A percentile compares a stretch with the other conserved stretches of the same genome.
Evolutionary conservation across 1,140 invertebrate genomes (phyloP).

Genomic region (Drosophila parvula): DNA sequence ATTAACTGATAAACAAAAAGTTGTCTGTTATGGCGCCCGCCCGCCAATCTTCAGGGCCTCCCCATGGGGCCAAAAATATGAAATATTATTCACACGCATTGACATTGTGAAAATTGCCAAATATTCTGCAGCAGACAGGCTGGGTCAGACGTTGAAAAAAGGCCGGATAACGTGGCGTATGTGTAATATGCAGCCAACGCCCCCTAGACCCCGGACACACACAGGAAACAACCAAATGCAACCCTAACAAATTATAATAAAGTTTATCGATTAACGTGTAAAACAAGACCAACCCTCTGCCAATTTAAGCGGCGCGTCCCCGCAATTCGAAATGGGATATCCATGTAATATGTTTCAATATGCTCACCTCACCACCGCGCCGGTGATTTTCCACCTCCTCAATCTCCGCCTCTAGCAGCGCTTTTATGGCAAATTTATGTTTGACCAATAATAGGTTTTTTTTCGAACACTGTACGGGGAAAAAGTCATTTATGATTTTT

Average conservation of each 20-base stretch:
- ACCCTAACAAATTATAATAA: constrained; percentile 77
- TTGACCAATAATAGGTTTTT: constrained; percentile 30
- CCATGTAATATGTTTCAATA: constrained; percentile 63
- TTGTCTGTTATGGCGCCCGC: constrained; percentile 22
- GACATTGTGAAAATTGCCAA: constrained; percentile 52
- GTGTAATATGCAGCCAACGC: constrained; percentile 32
- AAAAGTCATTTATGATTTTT: not conserved
- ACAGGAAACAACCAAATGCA: constrained; percentile 27
- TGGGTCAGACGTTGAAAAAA: constrained; percentile 49
- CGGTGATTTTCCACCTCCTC: constrained; percentile 3
- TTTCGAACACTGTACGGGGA: not conserved
- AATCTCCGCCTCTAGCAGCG: constrained; percentile 2
- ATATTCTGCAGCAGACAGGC: constrained; percentile 38
- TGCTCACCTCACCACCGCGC: constrained; percentile 29
- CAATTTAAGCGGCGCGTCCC: not conserved
- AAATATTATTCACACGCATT: constrained; percentile 65
- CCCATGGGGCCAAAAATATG: constrained; percentile 35
- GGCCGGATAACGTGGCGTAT: constrained; percentile 54
- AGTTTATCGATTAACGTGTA: constrained; percentile 77
- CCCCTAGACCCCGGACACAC: not conserved
- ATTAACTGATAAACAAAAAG: constrained; percentile 78
- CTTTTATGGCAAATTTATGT: constrained; percentile 59
- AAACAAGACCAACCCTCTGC: constrained; percentile 31
- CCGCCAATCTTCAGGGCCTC: constrained; percentile 9
- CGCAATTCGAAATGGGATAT: constrained; percentile 17